Percentiles rank a stretch among this genome's conserved stretches.
These are phyloP conservation scores for Clepsis dumicolana DNA, from an alignment of 2,888 invertebrate genomes.

Conservation along the genomic window DNA sequence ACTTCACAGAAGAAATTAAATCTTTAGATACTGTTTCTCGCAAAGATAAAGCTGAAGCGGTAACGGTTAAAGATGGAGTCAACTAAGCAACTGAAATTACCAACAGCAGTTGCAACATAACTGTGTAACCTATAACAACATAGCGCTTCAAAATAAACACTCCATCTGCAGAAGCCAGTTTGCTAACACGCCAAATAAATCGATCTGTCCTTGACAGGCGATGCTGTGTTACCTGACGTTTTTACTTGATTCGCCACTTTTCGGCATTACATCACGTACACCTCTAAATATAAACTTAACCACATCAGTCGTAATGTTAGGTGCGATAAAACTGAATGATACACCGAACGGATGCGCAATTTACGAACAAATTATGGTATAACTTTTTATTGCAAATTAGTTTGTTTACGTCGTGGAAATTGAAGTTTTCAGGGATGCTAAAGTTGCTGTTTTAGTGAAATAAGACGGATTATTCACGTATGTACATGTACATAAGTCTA, in stretches of 20 bases:
- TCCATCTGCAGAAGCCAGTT: conserved; percentile 10
- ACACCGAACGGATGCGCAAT: conserved; percentile 17
- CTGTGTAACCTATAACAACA: not conserved
- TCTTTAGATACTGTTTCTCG: too few species aligned
- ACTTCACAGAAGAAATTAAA: too few species aligned
- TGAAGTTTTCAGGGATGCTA: too few species aligned
- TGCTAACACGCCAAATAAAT: conserved; percentile 14
- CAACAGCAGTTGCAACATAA: too few species aligned
- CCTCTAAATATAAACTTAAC: conserved; percentile 33
- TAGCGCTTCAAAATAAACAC: conserved; percentile 11
- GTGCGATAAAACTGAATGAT: conserved; percentile 27
- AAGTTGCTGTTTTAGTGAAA: too few species aligned
- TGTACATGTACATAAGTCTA: too few species aligned
- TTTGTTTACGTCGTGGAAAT: not conserved
- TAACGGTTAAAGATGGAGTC: too few species aligned
- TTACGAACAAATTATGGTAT: not conserved
- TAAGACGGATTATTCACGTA: too few species aligned
- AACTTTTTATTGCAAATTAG: not conserved
- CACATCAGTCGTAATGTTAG: conserved; percentile 16
- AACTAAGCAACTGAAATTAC: too few species aligned
- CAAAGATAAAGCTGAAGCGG: too few species aligned
- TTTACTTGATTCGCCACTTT: conserved; percentile 42
- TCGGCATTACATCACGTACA: conserved; percentile 38
- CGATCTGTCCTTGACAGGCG: conserved; percentile 28
- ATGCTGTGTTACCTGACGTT: conserved; percentile 4